A percentile compares a stretch with the other conserved stretches of the same genome.
Conservation (phyloP, 2,797 vertebrate species). For the Sebastes melanostomus region DNA sequence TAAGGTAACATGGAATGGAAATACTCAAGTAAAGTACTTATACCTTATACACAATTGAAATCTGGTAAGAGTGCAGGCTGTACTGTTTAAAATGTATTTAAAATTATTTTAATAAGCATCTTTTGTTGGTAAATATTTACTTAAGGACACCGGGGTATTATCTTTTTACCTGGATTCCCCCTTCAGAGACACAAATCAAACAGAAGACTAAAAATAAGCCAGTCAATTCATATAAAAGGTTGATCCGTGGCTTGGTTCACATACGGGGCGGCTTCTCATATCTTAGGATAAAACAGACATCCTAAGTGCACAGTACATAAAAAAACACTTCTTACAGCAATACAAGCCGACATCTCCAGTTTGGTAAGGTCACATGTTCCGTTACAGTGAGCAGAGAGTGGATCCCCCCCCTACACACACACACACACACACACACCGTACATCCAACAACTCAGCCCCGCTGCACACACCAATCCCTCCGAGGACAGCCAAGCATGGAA, state of each 20-base stretch:
- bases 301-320: conserved; percentile 45
- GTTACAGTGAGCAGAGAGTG: conserved; percentile 61
- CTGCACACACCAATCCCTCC: conserved; percentile 61
- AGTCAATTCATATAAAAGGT: not conserved
- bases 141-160: not conserved
- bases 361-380: conserved; percentile 75
- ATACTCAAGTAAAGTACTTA: not conserved
- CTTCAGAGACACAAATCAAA: not conserved
- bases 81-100: not conserved
- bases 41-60: not conserved
- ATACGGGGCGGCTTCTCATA: not conserved
- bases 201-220: not conserved
- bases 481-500: conserved; percentile 77
- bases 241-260: not conserved
- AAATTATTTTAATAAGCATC: not conserved
- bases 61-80: not conserved
- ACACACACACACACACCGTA: not conserved
- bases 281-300: conserved; percentile 54
- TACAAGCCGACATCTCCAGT: conserved; percentile 65
- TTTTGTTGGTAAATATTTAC: not conserved
- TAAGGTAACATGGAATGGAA: not conserved
- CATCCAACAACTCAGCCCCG: conserved; percentile 47
- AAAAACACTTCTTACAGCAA: conserved; percentile 53
- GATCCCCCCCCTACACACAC: not conserved
- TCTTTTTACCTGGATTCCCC: not conserved